A percentile compares a stretch with the other conserved stretches of the same genome.
These are phyloP conservation scores for Pomatorhinus ruficollis DNA, from an alignment of 2,113 vertebrate genomes.

Conservation along the genomic window DNA sequence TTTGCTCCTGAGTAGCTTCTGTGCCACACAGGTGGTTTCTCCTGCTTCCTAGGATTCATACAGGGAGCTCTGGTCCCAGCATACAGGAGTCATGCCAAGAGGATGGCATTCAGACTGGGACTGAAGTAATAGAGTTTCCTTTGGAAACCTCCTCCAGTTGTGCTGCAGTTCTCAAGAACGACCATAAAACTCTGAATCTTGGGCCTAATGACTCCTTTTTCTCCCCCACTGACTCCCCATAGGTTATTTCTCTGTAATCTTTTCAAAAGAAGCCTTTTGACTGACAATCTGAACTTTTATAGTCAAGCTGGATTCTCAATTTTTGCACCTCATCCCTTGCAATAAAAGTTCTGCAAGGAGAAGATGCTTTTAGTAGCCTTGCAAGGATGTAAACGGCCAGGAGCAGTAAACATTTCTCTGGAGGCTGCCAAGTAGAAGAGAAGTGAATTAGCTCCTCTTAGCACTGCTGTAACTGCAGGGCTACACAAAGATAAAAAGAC, in stretches of 20 bases:
- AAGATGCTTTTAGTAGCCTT: neutral
- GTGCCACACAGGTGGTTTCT: neutral
- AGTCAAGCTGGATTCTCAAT: neutral
- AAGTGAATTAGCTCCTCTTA: neutral
- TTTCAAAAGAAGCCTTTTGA: neutral
- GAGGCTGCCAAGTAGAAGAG: conserved; percentile 22
- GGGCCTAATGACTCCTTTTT: neutral
- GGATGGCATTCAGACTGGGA: neutral
- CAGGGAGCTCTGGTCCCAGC: neutral
- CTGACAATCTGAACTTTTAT: neutral
- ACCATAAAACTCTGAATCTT: neutral
- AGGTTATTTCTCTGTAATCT: neutral
- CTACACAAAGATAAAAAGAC: neutral
- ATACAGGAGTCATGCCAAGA: neutral
- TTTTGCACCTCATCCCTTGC: neutral
- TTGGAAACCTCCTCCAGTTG: neutral
- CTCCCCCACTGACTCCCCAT: neutral
- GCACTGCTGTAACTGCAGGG: neutral
- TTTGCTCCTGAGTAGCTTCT: neutral
- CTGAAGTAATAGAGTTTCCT: neutral
- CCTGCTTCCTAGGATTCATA: neutral
- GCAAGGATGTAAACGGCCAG: neutral
- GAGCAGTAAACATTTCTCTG: conserved; percentile 17
- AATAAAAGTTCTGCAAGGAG: neutral
- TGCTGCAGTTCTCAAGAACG: neutral